A percentile compares a stretch with the other conserved stretches of the same genome.
Conservation (phyloP, 1,140 invertebrate genomes). For the Euglossa dilemma region DNA sequence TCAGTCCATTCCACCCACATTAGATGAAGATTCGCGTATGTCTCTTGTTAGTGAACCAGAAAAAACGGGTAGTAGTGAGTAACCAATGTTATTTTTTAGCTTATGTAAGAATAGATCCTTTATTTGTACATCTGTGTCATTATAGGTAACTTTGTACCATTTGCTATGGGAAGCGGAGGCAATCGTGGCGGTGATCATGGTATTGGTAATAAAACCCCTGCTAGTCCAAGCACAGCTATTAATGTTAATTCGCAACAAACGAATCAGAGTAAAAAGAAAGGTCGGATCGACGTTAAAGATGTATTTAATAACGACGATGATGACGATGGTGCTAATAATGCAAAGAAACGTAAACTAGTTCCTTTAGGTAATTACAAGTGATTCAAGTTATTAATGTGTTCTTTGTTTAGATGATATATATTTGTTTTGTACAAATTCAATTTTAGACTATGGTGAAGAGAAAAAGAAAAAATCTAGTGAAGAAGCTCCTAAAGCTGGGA, state of each 20-base stretch:
- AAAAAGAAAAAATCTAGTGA: slow-evolving; percentile 82
- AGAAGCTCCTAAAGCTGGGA: slow-evolving; percentile 86
- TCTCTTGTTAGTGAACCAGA: slow-evolving; percentile 80
- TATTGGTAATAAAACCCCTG: slow-evolving; percentile 79
- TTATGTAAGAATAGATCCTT: neutral
- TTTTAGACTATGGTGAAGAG: slow-evolving; percentile 87
- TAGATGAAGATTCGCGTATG: slow-evolving; percentile 81
- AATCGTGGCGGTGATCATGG: slow-evolving; percentile 73
- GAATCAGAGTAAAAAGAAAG: slow-evolving; percentile 84
- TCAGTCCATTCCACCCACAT: slow-evolving; percentile 67
- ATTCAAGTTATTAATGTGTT: neutral
- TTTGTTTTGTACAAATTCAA: slow-evolving; percentile 11
- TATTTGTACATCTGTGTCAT: neutral
- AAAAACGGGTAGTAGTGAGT: slow-evolving; percentile 78
- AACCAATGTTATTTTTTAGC: neutral
- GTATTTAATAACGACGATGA: slow-evolving; percentile 96
- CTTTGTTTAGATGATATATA: neutral
- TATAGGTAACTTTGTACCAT: slow-evolving; percentile 81
- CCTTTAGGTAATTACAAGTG: slow-evolving; percentile 85
- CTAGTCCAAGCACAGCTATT: slow-evolving; percentile 74
- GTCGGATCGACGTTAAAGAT: slow-evolving; percentile 92
- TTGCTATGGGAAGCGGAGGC: slow-evolving; percentile 78
- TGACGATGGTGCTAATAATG: slow-evolving; percentile 86
- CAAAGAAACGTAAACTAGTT: slow-evolving; percentile 92
- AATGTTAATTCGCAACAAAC: slow-evolving; percentile 69